These are phyloP conservation scores for Nematostella vectensis DNA, from an alignment of 92 coral and sea anemone species.

Conservation along the genomic window DNA sequence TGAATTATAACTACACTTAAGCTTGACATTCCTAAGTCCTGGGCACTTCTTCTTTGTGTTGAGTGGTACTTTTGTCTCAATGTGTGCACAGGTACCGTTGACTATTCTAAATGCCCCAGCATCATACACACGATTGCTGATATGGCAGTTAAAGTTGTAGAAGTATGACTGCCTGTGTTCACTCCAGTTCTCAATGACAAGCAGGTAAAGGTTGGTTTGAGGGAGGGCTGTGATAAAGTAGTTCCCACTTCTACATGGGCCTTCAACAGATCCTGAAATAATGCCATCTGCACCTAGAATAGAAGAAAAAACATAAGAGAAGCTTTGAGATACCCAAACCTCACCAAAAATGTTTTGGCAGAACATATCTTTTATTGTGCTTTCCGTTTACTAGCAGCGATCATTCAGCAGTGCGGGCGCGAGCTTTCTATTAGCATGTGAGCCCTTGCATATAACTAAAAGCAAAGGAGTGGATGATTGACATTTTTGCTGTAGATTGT, in stretches of 20 bases:
- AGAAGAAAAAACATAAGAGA: neutral
- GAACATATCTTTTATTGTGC: neutral
- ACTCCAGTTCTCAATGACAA: conserved; percentile 95
- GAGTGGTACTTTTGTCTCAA: conserved; percentile 55
- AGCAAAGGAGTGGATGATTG: too few species aligned
- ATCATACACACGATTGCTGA: conserved; percentile 87
- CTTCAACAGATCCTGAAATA: conserved; percentile 68
- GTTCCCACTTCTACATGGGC: conserved; percentile 87
- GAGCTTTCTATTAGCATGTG: too few species aligned
- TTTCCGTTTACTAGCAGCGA: neutral
- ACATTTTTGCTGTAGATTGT: too few species aligned
- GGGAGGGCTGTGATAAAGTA: conserved; percentile 81
- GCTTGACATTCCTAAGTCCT: conserved; percentile 53
- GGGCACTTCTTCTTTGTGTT: conserved; percentile 82
- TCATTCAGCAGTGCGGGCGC: too few species aligned
- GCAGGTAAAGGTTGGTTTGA: conserved; percentile 74
- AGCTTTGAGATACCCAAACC: too few species aligned
- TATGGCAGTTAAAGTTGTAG: conserved; percentile 97
- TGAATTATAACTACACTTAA: conserved; percentile 75
- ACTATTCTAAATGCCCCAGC: conserved; percentile 98
- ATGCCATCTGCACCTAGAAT: conserved; percentile 45
- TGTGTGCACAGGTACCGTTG: conserved; percentile 95
- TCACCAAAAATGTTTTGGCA: neutral
- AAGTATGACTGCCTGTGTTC: conserved; percentile 85
- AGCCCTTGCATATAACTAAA: too few species aligned